These are phyloP conservation scores for Ferrisia virgata DNA, from an alignment of 2,888 invertebrate species.

Conservation along the genomic window DNA sequence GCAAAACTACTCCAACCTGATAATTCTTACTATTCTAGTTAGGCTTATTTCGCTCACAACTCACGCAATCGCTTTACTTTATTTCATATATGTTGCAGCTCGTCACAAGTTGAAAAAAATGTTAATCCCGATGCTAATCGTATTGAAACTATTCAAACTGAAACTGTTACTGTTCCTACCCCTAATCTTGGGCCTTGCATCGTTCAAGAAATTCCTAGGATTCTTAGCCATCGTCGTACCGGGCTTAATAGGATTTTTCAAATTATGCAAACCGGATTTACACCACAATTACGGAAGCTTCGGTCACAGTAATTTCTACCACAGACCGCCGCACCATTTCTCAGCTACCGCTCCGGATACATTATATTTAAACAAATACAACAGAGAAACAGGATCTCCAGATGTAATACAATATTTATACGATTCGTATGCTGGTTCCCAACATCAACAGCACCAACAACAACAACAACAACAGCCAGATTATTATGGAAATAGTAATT, in stretches of 20 bases:
- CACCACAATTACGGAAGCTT: slow-evolving; percentile 57
- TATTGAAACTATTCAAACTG: slow-evolving; percentile 78
- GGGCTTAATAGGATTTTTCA: slow-evolving; percentile 79
- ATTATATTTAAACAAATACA: slow-evolving; percentile 28
- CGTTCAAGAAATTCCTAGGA: slow-evolving; percentile 79
- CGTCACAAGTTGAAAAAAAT: slow-evolving; percentile 69
- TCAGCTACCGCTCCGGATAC: slow-evolving; percentile 61
- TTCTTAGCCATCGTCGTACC: slow-evolving; percentile 76
- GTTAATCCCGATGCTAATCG: slow-evolving; percentile 75
- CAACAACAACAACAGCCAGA: not conserved
- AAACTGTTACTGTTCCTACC: slow-evolving; percentile 78
- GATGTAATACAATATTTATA: slow-evolving; percentile 47
- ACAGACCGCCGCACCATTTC: slow-evolving; percentile 60
- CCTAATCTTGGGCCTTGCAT: slow-evolving; percentile 75
- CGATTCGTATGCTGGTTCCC: slow-evolving; percentile 46
- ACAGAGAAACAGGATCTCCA: slow-evolving; percentile 29
- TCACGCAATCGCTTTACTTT: not conserved
- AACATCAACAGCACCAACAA: not conserved
- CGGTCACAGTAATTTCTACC: slow-evolving; percentile 54
- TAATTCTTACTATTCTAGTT: not conserved
- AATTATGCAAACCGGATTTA: slow-evolving; percentile 60
- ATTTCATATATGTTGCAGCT: not conserved
- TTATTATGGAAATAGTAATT: slow-evolving; percentile 28
- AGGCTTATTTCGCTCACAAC: no score
- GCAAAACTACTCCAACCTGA: not conserved